Evolutionary conservation across 2,797 vertebrate genomes (phyloP).

Genomic region (Pelobates cultripes): DNA sequence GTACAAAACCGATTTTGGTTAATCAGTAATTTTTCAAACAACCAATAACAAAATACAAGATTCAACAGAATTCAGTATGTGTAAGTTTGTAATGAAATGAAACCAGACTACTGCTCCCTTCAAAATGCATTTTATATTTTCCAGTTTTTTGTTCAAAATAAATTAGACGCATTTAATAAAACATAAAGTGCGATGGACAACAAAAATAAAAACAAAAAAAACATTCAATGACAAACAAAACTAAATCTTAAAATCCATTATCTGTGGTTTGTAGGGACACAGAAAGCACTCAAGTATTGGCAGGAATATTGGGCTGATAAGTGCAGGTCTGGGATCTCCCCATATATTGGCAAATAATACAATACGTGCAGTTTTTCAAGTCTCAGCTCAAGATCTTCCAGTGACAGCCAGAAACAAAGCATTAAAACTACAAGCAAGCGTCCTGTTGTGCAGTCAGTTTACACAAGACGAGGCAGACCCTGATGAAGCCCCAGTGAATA

Average conservation of each 20-base stretch:
- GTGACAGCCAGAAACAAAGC: not conserved
- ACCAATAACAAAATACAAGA: no score
- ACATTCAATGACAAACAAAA: conserved; percentile 14
- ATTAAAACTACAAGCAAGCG: no score
- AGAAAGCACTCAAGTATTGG: conserved; percentile 50
- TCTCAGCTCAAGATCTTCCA: not conserved
- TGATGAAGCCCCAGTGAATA: no score
- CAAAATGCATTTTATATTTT: conserved; percentile 21
- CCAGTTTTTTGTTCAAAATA: conserved; percentile 40
- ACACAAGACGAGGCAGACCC: no score
- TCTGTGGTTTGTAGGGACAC: not conserved
- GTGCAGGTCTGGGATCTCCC: conserved; percentile 19
- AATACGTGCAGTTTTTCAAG: conserved; percentile 1
- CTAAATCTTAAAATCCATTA: conserved; percentile 24
- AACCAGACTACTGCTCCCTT: not conserved
- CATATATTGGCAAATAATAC: conserved; percentile 22
- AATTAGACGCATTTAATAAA: conserved; percentile 43
- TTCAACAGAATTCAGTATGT: no score
- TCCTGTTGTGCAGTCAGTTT: no score
- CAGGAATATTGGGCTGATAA: conserved; percentile 37
- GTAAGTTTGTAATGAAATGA: no score
- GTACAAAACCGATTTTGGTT: no score
- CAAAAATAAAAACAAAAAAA: not conserved
- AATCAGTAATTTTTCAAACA: no score
- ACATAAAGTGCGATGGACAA: conserved; percentile 39